Evolutionary conservation across 2,888 invertebrate species (phyloP), one percentile per base, ranked within the genome.

Genomic region (Rhagonycha lutea): DNA sequence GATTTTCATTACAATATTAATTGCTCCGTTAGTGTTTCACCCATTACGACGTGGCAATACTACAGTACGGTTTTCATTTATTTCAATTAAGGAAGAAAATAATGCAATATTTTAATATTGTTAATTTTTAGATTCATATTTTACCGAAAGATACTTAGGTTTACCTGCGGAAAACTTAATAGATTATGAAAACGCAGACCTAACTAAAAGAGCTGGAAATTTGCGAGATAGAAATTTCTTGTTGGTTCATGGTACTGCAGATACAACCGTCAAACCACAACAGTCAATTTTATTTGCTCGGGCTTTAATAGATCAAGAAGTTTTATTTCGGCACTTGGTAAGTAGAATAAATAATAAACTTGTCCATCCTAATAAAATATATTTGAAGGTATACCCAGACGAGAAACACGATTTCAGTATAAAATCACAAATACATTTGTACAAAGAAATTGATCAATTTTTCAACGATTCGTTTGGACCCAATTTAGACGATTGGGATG

Each of bases 141-240:
- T 96, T 89, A 94, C 97, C 77, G 98, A 98, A 89, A 91, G 96
- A 61, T 96, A 96, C 88, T 92, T 96, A 90, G 96, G 96, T 0
- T 89, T 90, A 72, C 91, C 91, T 61, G 90, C 91, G 2, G 93
- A 93, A 82, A 92, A 94, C 86, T 88, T 91, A 81, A 87, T 91
- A 24, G 92, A 92, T n/a, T 92, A 95, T 83, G 93, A 93, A 83
- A 94, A 92, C 77, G 91, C 94, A 29, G 96, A 96, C 84, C 90
- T 96, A 81, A 94, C 95, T 81, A 91, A 93, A 83, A 91, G 93
- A 85, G 95, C 95, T 3, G 92, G 92, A 69, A 95, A 95, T 86
- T 92, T 98, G 79, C 91, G 91, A 70, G 89, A 91, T 2, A 90
- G 93, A 73, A 89, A 91, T 79, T 92, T 94, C 84, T 89, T 94